Base-by-base conservation (phyloP, 2,113 vertebrate genomes). In the Ophiodon elongatus region DNA sequence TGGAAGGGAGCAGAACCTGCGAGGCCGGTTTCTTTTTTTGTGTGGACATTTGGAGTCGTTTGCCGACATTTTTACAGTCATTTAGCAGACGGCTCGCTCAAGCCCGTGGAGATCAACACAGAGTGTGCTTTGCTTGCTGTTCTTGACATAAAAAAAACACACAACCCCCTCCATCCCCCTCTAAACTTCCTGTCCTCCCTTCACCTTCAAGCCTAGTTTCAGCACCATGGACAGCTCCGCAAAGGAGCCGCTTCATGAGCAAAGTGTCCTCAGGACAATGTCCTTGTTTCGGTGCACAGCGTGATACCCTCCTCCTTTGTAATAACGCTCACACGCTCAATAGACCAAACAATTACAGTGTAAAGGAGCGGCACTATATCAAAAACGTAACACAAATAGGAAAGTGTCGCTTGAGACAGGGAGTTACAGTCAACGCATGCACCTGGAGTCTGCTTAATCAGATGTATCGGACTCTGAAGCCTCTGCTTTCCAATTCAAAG, bases 381-480 rank as follows among this genome's bases (percentile, higher is more conserved):
- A 85, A 79, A 76, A 62, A 33, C n/a, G 71, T 60, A 74, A 72
- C 68, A 57, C 75, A 88, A 77, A 82, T 35, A 62, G 67, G 76
- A 50, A 50, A 11, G 33, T 39, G 54, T 63, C 62, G 73, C 57
- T 66, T 27, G 33, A 76, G 79, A 85, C 57, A 84, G 60, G 69
- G 63, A 73, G 71, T 89, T 86, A 83, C 64, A 85, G 65, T 60
- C 17, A 9, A 50, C 23, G 59, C 31, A 41, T 64, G 33, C 80
- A 89, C 85, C 77, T 72, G 62, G 80, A 76, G 73, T 64, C 57
- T 73, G 72, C 79, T 88, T 88, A 91, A 91, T 88, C 82, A 76
- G 79, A 87, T 73, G 73, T 57, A 75, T 72, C 76, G 70, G 70
- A 75, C 75, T 83, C 82, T 86, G 80, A 91, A 69, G 76, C 72